Base-by-base conservation (phyloP, 2,113 vertebrate genomes). In the Lipophrys pholis region DNA sequence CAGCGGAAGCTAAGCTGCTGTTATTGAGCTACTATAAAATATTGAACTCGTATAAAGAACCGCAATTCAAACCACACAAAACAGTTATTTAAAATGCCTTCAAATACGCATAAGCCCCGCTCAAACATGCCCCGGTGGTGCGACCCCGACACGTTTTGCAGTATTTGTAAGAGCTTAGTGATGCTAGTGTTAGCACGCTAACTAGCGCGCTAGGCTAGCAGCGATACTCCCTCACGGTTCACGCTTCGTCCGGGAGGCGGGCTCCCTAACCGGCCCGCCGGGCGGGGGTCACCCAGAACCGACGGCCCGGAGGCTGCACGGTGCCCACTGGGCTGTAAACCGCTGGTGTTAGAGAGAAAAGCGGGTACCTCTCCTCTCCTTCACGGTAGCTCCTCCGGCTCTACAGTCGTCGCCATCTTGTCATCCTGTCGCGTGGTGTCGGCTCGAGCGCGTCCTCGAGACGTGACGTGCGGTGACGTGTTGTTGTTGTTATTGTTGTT, bases 401-500 rank as follows among this genome's bases (percentile, higher is more conserved):
- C 86, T 73, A 50, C 56, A 76, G 30, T 75, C 76, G 72, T 64
- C 89, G 92, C 92, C 92, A 93, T 93, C 91, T 93, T 93, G 89
- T 91, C 84, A 76, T 65, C 72, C 65, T 69, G 90, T 92, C 90
- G 87, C 91, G 91, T 92, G 91, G 89, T 92, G 84, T 59, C 50
- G 68, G 84, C 84, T 84, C 68, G 76, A 82, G 80, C 64, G 84
- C 83, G 87, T 91, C 76, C 86, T 55, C 66, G 67, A 46, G 30
- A 21, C 72, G 85, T 91, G 87, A 90, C 88, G 88, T 90, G n/a
- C n/a, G n/a, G n/a, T n/a, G 2, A 30, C 21, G 21, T 30, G 21
- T 30, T 30, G 21, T 30, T 51, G 54, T 66, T 76, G 84, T 83
- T 83, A 71, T 85, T 84, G 46, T 84, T 82, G 45, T 79, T 81